Evolutionary conservation across 2,797 vertebrate genomes (phyloP), one percentile per base, ranked within the genome.

Genomic region (Graptemys geographica): DNA sequence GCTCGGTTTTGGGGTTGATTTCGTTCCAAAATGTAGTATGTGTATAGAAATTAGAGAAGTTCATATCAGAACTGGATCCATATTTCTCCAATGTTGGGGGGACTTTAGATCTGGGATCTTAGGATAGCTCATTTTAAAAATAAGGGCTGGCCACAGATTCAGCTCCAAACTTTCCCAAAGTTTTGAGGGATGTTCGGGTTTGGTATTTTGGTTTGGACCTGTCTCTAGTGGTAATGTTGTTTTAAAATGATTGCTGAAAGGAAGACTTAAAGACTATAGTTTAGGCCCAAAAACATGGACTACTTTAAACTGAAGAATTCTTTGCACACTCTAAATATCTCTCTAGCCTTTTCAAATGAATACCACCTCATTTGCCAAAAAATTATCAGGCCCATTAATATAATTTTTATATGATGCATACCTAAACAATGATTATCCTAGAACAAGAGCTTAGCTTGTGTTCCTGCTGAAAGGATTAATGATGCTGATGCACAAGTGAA

Each of bases 261-360:
- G 83, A 65, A 27, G 0, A 57, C 76, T 86, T 51, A 0, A 3
- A 89, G 85, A 33, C 2, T 0, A 0, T 12, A 53, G 8, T 56
- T 51, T 79, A 85, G 88, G 84, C 2, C 51, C 3, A 47, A 55
- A 81, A 47, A 72, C 25, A 4, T 62, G 84, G 21, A 3, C 1
- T 88, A 7, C 82, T 79, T 10, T 81, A 2, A 0, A 4, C n/a
- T 53, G 56, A 74, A 6, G 49, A 81, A 10, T 72, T 4, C 3
- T 93, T 87, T 65, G 6, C n/a, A 88, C 57, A 8, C 19, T 90
- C 23, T 72, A 78, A 55, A 49, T 52, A 10, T 81, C 23, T 37
- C 23, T 89, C 83, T 86, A 47, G 10, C 8, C 47, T 47, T 47
- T 47, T 47, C 49, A 76, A 8, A 86, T 91, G 81, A 86, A 59